Conservation (phyloP, 2,797 vertebrate genomes). For the Orientallactaga sibirica region DNA sequence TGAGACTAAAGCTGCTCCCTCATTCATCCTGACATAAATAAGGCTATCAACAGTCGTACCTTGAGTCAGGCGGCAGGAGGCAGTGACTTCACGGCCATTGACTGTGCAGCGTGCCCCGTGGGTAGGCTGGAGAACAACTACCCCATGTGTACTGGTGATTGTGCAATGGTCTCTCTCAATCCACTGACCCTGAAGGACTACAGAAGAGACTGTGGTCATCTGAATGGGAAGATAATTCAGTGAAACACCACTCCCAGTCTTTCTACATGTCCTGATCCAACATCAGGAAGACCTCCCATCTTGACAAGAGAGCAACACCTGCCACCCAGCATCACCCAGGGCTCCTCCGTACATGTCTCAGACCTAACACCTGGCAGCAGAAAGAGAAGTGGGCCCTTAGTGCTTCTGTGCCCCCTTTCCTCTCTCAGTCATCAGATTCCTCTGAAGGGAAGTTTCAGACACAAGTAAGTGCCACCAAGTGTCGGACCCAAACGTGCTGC, state of each 20-base stretch:
- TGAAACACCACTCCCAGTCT: background rate
- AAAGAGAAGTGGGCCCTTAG: background rate
- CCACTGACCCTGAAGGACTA: slow-evolving; percentile 92
- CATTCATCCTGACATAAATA: background rate
- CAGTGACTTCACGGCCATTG: slow-evolving; percentile 92
- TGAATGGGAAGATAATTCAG: background rate
- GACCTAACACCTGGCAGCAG: background rate
- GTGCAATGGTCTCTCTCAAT: slow-evolving; percentile 92
- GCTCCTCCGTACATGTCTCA: background rate
- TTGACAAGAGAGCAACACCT: background rate
- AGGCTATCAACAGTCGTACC: slow-evolving; percentile 85
- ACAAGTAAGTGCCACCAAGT: background rate
- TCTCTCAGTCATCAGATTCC: background rate
- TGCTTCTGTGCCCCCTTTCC: background rate
- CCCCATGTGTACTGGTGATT: slow-evolving; percentile 93
- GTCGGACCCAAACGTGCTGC: background rate
- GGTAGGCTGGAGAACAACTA: slow-evolving; percentile 92
- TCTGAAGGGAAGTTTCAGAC: slow-evolving; percentile 5
- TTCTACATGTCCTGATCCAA: slow-evolving; percentile 29
- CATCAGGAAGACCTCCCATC: slow-evolving; percentile 1
- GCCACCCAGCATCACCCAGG: background rate
- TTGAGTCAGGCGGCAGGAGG: slow-evolving; percentile 95
- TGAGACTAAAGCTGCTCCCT: background rate
- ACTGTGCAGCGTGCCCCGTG: slow-evolving; percentile 91
- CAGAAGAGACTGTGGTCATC: background rate